Evolutionary conservation across 2,797 vertebrate genomes (phyloP).

Genomic region (Ptychobarbus kaznakovi): DNA sequence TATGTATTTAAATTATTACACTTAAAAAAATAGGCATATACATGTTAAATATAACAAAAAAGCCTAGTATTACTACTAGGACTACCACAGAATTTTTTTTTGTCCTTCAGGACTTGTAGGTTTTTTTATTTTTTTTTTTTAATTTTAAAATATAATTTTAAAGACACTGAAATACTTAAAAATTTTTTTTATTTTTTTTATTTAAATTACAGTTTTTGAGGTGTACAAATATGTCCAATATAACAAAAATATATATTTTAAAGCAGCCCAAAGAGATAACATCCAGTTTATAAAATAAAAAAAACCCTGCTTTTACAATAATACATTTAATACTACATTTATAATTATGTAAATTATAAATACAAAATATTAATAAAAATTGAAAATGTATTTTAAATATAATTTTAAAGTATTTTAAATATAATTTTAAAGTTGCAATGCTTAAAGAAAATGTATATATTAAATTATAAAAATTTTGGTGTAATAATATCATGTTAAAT

Average conservation of each 20-base stretch:
- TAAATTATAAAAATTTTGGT: not conserved
- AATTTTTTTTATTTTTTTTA: too few relatives aligned
- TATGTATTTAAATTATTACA: too few relatives aligned
- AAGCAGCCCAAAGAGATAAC: not conserved
- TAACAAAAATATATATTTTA: not conserved
- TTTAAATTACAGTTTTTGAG: not conserved
- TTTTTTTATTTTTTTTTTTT: too few relatives aligned
- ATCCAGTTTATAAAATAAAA: not conserved
- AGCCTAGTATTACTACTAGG: too few relatives aligned
- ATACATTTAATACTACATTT: not conserved
- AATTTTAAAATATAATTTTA: not conserved
- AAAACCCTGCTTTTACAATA: not conserved
- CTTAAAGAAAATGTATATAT: not conserved
- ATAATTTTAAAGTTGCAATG: not conserved
- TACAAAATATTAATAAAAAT: not conserved
- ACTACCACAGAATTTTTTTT: too few relatives aligned
- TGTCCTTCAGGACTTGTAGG: too few relatives aligned
- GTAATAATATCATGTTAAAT: not conserved
- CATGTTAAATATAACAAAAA: too few relatives aligned
- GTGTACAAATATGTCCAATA: not conserved
- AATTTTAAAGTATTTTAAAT: not conserved
- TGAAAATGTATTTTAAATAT: not conserved
- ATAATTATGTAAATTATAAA: not conserved
- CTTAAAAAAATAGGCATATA: too few relatives aligned
- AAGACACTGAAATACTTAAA: too few relatives aligned